Percentiles rank a stretch among this genome's conserved stretches.
Evolutionary conservation across 1,140 invertebrate genomes (phyloP).

Genomic region (Campoletis sonorensis): DNA sequence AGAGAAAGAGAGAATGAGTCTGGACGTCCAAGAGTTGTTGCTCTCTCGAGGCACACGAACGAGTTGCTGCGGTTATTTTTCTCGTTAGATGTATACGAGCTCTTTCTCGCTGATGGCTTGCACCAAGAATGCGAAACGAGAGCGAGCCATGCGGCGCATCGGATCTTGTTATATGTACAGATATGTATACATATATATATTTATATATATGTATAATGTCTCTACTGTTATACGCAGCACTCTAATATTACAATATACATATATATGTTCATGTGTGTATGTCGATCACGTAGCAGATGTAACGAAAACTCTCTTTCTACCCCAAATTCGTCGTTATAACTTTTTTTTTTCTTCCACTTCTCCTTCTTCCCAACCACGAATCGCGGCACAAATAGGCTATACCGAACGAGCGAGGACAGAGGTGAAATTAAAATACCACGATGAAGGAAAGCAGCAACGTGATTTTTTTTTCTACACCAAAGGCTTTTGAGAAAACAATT

Average conservation of each 20-base stretch:
- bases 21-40: constrained; percentile 34
- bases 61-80: constrained; percentile 25
- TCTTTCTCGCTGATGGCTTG: constrained; percentile 12
- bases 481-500: too few species aligned
- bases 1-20: too few species aligned
- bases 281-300: constrained; percentile 1
- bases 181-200: neutral
- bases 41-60: constrained; percentile 4
- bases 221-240: too few species aligned
- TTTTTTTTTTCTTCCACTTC: too few species aligned
- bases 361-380: too few species aligned
- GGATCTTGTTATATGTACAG: neutral
- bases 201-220: neutral
- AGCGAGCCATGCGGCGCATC: constrained; percentile 9
- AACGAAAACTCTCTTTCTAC: neutral
- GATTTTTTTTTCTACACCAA: too few species aligned
- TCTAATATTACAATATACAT: too few species aligned
- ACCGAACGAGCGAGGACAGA: too few species aligned
- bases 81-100: constrained; percentile 6
- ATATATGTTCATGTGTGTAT: too few species aligned
- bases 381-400: too few species aligned
- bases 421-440: too few species aligned
- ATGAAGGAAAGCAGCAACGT: too few species aligned
- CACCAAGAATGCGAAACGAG: constrained; percentile 27
- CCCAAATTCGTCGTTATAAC: neutral